Base-by-base conservation (phyloP, 2,113 vertebrate species). In the Cacatua alba region DNA sequence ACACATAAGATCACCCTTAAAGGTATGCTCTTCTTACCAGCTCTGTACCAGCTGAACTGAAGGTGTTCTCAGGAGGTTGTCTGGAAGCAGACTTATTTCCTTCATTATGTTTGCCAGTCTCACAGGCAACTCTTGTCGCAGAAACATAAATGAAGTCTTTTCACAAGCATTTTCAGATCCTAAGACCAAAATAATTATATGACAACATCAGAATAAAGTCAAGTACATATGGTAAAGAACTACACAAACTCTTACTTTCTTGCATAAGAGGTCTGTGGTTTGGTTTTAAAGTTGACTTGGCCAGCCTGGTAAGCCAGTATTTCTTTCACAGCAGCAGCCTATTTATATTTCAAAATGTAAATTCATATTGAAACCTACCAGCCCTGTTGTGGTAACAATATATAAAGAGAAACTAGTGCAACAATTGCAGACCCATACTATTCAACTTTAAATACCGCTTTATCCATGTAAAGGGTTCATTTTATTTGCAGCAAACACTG, bases 21-120 rank as follows among this genome's bases (percentile, higher is more conserved):
- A 69, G 53, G 65, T 69, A 57, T 10, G 18, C 24, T 49, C n/a
- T 52, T 85, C 98, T 96, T 98, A 99, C 99, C 99, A 99, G 98
- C 99, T 99, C 97, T 99, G 99, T 29, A 99, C 99, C 97, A 99
- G 90, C 6, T 98, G 98, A 96, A 99, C 99, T 6, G 99, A 99
- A 52, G 99, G 99, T 10, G 99, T 99, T 95, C 98, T 98, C 46
- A 99, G 97, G 80, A 99, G 97, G 95, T 99, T 99, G 95, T 99
- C 99, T 33, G 99, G 99, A 94, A 99, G 98, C 76, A 99, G 96
- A 93, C 99, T 99, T 91, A 99, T 99, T 98, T 99, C 99, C 96
- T 99, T 99, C 99, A 99, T 99, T 84, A 99, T 99, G 95, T 99
- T 99, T 92, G 99, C 99, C 97, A 99, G 63, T 95, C 99, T 98